phyloP scores from a whole-genome alignment of 1,140 invertebrate species.

The Pristionchus pacificus region DNA sequence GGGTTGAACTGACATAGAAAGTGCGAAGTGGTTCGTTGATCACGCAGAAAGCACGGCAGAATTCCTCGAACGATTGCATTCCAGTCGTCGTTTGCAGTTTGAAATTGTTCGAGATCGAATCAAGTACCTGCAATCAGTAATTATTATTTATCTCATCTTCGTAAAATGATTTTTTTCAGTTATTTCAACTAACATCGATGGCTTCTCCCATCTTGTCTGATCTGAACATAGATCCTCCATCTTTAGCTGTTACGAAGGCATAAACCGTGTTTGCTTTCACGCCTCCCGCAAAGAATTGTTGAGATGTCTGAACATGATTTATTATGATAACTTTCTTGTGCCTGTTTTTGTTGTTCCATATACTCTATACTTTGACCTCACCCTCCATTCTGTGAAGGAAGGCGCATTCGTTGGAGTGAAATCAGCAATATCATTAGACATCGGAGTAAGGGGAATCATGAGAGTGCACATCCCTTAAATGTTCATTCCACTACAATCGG shows the following conservation, averaged over 20 bases:
- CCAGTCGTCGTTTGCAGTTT: conserved; percentile 32
- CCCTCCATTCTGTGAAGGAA: conserved; percentile 44
- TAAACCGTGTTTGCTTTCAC: conserved; percentile 50
- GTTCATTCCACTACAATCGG: not conserved
- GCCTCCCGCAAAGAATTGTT: conserved; percentile 52
- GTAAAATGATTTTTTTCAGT: not conserved
- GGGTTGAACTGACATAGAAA: conserved; percentile 49
- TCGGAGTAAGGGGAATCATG: conserved; percentile 39
- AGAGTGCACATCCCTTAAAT: not conserved
- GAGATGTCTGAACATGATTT: conserved; percentile 39
- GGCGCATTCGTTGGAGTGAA: conserved; percentile 49
- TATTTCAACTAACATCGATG: conserved; percentile 34
- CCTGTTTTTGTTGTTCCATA: conserved; percentile 23
- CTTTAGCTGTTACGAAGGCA: conserved; percentile 50
- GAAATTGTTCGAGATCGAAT: conserved; percentile 44
- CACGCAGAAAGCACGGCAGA: conserved; percentile 51
- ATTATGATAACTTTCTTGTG: conserved; percentile 6
- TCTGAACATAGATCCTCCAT: conserved; percentile 48
- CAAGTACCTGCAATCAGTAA: conserved; percentile 41
- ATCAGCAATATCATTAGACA: conserved; percentile 53
- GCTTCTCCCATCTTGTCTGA: conserved; percentile 48
- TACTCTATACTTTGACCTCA: conserved; percentile 9
- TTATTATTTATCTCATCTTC: conserved; percentile 2
- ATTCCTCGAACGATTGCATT: conserved; percentile 44
- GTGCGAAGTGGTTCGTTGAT: conserved; percentile 55